Conservation (phyloP, 1,140 invertebrate genomes). For the Venustaconcha ellipsiformis region DNA sequence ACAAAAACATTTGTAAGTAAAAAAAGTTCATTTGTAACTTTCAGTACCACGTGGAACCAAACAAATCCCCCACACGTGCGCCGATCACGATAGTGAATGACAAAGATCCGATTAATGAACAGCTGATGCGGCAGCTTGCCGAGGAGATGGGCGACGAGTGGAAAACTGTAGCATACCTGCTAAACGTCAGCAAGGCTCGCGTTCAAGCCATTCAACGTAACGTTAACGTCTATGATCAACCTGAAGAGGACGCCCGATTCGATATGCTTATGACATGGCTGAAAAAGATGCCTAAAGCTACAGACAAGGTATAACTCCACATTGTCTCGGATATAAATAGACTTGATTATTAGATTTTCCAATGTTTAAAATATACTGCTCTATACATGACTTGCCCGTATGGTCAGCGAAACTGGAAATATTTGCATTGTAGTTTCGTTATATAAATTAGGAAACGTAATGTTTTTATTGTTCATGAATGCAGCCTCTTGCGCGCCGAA, state of each 20-base stretch:
- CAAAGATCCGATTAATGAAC: slow-evolving; percentile 49
- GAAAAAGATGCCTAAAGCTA: slow-evolving; percentile 56
- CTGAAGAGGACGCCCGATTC: slow-evolving; percentile 51
- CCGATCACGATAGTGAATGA: slow-evolving; percentile 49
- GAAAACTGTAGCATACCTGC: slow-evolving; percentile 45
- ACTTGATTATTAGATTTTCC: neutral
- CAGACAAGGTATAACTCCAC: slow-evolving; percentile 52
- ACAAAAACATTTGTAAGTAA: neutral
- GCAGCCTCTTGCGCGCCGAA: too few species aligned
- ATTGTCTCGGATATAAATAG: neutral
- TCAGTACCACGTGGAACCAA: slow-evolving; percentile 50
- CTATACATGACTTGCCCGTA: neutral
- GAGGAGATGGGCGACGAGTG: slow-evolving; percentile 61
- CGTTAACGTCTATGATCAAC: slow-evolving; percentile 31
- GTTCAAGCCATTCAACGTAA: slow-evolving; percentile 58
- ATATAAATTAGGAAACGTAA: neutral
- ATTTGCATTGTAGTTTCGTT: neutral
- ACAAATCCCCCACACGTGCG: slow-evolving; percentile 32
- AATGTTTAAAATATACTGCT: neutral
- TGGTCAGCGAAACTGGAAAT: neutral
- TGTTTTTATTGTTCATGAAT: too few species aligned
- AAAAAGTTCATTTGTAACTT: slow-evolving; percentile 9
- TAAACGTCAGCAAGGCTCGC: slow-evolving; percentile 48
- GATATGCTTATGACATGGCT: slow-evolving; percentile 65
- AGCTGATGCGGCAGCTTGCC: slow-evolving; percentile 47